These are phyloP conservation scores for Ormyrus pomaceus DNA, from an alignment of 2,888 invertebrate species.

Conservation along the genomic window DNA sequence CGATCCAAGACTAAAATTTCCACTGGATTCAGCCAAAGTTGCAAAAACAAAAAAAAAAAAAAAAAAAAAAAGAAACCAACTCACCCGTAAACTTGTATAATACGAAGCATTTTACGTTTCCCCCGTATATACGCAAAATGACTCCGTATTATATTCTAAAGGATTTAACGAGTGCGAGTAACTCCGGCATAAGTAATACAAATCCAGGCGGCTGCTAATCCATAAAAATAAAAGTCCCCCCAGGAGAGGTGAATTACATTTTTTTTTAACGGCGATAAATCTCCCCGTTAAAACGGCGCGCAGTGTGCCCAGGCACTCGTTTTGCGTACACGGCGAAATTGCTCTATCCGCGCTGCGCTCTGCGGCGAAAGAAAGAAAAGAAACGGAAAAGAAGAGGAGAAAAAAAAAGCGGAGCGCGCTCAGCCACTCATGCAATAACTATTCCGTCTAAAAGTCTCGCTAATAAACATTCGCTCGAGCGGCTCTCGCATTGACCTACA, in stretches of 20 bases:
- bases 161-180: neutral
- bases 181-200: no score
- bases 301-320: neutral
- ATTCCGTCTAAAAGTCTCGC: constrained; percentile 44
- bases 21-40: no score
- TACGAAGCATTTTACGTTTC: no score
- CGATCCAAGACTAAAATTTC: no score
- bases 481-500: constrained; percentile 56
- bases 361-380: neutral
- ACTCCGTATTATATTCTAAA: neutral
- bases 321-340: constrained; percentile 11
- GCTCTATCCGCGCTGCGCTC: neutral
- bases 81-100: no score
- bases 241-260: constrained; percentile 13
- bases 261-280: constrained; percentile 13
- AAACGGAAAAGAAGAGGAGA: constrained; percentile 17
- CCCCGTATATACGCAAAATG: no score
- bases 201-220: neutral
- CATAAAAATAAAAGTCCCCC: constrained; percentile 16
- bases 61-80: no score
- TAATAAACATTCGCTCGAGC: constrained; percentile 41
- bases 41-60: no score
- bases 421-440: constrained; percentile 24
- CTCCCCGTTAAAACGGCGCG: neutral
- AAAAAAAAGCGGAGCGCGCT: neutral